Conservation (phyloP, 1,140 invertebrate species). For the Vanessa atalanta region DNA sequence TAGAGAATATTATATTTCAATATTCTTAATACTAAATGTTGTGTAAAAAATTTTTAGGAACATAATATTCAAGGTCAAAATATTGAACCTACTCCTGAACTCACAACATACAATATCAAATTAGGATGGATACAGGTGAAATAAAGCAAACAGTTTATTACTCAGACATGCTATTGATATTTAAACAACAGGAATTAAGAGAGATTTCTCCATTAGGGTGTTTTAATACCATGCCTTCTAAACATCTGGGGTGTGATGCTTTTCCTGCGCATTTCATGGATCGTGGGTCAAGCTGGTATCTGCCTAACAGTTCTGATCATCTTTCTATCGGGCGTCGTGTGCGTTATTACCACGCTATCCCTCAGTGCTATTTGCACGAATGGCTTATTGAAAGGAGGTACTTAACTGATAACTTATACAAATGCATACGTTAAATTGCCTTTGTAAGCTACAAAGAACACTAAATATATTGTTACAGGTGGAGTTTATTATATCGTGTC, state of each 20-base stretch:
- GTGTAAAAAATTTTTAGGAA: not conserved
- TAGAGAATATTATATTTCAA: not conserved
- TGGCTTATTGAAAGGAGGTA: constrained; percentile 98
- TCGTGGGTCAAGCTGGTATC: constrained; percentile 91
- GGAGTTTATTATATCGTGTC: constrained; percentile 99
- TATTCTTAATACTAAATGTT: not conserved
- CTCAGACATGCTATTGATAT: not conserved
- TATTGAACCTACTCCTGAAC: constrained; percentile 43
- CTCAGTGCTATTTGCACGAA: constrained; percentile 99
- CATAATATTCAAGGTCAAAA: not conserved
- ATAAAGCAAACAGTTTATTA: not conserved
- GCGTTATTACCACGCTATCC: constrained; percentile 96
- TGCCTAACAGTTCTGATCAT: constrained; percentile 90
- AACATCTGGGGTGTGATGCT: constrained; percentile 95
- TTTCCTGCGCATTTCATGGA: constrained; percentile 91
- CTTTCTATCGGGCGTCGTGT: constrained; percentile 92
- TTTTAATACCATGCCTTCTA: constrained; percentile 90
- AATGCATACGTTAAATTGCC: too few relatives aligned
- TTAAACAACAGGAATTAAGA: not conserved
- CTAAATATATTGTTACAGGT: constrained; percentile 75
- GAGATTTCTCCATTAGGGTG: constrained; percentile 80
- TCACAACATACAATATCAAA: constrained; percentile 81
- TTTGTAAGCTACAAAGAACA: too few relatives aligned
- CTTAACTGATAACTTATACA: constrained; percentile 41
- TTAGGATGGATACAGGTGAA: constrained; percentile 88